These are phyloP conservation scores for Eulemur macaco DNA, from an alignment of 2,113 vertebrate genomes.

Conservation along the genomic window DNA sequence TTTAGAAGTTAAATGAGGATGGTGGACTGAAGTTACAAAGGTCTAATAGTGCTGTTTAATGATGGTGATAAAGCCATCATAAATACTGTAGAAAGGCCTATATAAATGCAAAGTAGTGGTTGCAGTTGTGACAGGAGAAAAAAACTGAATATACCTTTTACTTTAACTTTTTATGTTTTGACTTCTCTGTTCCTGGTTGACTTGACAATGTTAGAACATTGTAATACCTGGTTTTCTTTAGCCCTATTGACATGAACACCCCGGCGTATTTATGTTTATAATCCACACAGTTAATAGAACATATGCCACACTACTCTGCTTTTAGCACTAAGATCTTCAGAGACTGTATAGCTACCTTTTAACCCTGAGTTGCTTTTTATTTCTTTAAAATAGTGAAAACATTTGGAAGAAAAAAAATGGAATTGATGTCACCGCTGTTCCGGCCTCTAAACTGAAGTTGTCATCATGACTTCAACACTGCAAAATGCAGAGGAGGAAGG, in stretches of 20 bases:
- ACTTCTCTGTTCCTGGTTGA: constrained; percentile 16
- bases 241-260: neutral
- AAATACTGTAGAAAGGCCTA: neutral
- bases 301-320: neutral
- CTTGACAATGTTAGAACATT: neutral
- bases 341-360: neutral
- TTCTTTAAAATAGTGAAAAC: constrained; percentile 22
- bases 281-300: neutral
- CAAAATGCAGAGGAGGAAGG: no score
- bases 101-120: constrained; percentile 2
- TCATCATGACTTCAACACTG: neutral
- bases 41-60: constrained; percentile 14
- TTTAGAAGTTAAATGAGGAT: neutral
- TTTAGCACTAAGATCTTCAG: neutral
- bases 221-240: neutral
- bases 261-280: neutral
- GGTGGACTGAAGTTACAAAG: neutral
- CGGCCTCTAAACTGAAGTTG: neutral
- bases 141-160: neutral
- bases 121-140: neutral
- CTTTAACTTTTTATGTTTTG: constrained; percentile 22
- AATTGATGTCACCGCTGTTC: neutral
- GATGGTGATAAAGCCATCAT: neutral
- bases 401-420: constrained; percentile 9
- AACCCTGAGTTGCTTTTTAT: neutral